These are phyloP conservation scores for Erethizon dorsatum DNA, from an alignment of 2,797 vertebrate species.

Conservation along the genomic window DNA sequence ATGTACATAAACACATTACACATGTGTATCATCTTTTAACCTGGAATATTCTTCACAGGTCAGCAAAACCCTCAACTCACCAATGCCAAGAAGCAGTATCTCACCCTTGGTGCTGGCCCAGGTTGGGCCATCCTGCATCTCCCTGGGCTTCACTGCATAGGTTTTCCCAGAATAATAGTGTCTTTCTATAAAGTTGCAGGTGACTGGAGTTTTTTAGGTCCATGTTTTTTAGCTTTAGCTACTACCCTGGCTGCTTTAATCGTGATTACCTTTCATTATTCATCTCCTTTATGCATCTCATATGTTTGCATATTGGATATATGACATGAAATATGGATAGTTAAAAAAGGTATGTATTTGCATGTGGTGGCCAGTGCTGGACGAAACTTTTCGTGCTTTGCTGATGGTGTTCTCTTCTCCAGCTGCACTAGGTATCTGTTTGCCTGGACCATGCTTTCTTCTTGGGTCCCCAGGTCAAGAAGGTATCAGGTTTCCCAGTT, in stretches of 20 bases:
- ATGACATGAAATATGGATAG: background rate
- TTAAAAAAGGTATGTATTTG: background rate
- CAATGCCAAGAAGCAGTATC: background rate
- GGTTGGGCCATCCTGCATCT: background rate
- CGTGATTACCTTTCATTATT: background rate
- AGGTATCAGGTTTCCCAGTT: background rate
- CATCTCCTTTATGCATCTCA: background rate
- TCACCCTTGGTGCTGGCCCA: background rate
- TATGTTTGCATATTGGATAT: background rate
- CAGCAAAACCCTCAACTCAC: background rate
- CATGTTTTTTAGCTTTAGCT: background rate
- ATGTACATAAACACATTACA: background rate
- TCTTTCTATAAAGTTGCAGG: background rate
- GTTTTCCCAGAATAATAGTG: background rate
- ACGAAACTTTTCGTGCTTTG: background rate
- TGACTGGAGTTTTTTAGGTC: background rate
- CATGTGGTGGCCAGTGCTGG: background rate
- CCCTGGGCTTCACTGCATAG: background rate
- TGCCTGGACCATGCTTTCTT: background rate
- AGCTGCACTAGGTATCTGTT: background rate
- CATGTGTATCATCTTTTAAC: background rate
- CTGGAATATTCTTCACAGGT: background rate
- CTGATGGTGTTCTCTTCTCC: background rate
- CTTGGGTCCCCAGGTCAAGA: background rate
- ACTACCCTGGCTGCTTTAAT: background rate